Evolutionary conservation across 2,888 invertebrate genomes (phyloP), one percentile per base, ranked within the genome.

Genomic region (Diplolepis rosae): DNA sequence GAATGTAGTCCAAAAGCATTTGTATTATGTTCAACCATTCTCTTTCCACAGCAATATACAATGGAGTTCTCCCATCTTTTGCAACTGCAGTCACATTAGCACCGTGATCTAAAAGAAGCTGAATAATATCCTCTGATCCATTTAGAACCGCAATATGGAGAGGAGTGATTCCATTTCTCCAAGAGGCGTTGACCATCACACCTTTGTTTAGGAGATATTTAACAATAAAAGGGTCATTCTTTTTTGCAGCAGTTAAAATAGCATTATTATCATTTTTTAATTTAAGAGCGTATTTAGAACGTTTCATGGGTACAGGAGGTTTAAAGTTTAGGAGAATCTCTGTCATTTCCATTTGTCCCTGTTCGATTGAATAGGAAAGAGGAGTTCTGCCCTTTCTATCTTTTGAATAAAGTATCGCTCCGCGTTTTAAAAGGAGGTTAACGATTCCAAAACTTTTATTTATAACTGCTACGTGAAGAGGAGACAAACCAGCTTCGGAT

Each of bases 401-500:
- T 39, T 24, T 61, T 22, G 7, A 1, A 5, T 24, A 61, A 6
- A 5, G 13, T 2, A 4, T 7, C 1, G 94, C 96, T 0, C 95
- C 95, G 82, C 94, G 92, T 87, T 91, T 92, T 77, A 96, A 90
- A 66, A 96, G 90, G 72, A 94, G 89, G 81, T 93, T 90, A 13
- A 94, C 95, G 80, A 94, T 94, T 18, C 92, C 91, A 9, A 95
- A 94, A 81, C 94, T 94, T 86, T 95, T 95, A 84, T 95, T 95
- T 28, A 95, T 89, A 0, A 95, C 95, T 0, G 96, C 95, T 56
- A 95, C 92, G 84, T 96, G 96, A 42, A 96, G 87, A 0, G 95
- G 93, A 11, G 56, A 35, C 13, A 35, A n/a, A 24, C 56, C 56
- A 2, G 13, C 35, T 61, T 39, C 32, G 1, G 32, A 22, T 39